Evolutionary conservation across 1,140 invertebrate genomes (phyloP).

Genomic region (Nasonia longicornis): DNA sequence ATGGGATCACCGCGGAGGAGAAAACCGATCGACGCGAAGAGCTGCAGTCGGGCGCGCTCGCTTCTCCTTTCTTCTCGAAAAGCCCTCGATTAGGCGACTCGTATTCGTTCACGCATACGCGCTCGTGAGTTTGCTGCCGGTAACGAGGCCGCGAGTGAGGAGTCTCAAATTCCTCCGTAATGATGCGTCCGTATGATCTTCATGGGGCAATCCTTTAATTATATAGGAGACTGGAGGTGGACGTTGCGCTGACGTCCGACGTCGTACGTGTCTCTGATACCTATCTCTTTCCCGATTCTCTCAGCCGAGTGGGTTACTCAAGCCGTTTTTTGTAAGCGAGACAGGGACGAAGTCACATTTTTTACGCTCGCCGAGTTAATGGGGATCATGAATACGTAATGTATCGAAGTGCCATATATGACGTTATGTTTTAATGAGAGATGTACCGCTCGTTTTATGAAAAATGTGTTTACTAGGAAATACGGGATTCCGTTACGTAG

Average conservation of each 20-base stretch:
- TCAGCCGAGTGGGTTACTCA: neutral
- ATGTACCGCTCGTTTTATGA: neutral
- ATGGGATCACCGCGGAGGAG: neutral
- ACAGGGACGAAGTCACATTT: neutral
- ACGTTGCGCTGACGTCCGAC: neutral
- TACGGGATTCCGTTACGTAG: neutral
- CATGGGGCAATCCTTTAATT: conserved; percentile 21
- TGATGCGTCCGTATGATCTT: conserved; percentile 2
- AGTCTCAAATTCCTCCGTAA: neutral
- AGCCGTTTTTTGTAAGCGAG: neutral
- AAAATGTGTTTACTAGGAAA: neutral
- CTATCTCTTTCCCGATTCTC: neutral
- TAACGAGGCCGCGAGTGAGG: neutral
- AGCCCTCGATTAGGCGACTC: neutral
- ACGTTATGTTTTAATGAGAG: neutral
- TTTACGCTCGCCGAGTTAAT: neutral
- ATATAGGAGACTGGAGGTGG: neutral
- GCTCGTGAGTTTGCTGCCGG: neutral
- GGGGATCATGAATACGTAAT: neutral
- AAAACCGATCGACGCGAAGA: conserved; percentile 2
- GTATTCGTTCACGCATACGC: neutral
- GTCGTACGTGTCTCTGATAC: neutral
- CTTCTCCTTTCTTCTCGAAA: neutral
- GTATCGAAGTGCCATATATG: neutral
- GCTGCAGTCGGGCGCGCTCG: neutral